These are phyloP conservation scores for Bombyx mandarina DNA, from an alignment of 1,140 invertebrate species.

Conservation along the genomic window DNA sequence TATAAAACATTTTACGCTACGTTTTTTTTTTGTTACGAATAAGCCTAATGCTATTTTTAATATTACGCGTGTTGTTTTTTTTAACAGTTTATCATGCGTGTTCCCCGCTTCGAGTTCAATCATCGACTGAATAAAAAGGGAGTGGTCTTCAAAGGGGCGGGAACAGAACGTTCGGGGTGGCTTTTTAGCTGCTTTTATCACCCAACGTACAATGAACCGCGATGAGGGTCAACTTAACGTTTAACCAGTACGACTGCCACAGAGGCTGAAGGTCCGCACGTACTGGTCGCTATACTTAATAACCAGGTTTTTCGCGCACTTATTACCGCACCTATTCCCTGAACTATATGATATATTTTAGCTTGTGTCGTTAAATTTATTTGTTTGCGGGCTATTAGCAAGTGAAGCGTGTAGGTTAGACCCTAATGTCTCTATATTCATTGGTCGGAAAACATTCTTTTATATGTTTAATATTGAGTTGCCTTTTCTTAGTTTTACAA, in stretches of 20 bases:
- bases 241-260: conserved; percentile 20
- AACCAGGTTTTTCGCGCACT: no score
- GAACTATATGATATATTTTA: no score
- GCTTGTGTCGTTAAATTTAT: no score
- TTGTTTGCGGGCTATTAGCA: no score
- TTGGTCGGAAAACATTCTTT: no score
- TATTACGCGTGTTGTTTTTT: neutral
- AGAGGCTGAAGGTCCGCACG: no score
- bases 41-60: neutral
- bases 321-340: no score
- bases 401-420: no score
- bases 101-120: conserved; percentile 14
- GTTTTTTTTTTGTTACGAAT: neutral
- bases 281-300: no score
- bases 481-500: neutral
- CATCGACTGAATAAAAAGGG: conserved; percentile 43
- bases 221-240: conserved; percentile 28
- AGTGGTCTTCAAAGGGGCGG: conserved; percentile 55
- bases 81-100: conserved; percentile 16
- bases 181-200: conserved; percentile 48
- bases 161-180: conserved; percentile 28
- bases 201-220: no score
- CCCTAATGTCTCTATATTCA: no score
- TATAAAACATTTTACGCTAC: neutral
- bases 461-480: no score